Conservation (phyloP, 1,140 invertebrate genomes). For the Drosophila sp. region DNA sequence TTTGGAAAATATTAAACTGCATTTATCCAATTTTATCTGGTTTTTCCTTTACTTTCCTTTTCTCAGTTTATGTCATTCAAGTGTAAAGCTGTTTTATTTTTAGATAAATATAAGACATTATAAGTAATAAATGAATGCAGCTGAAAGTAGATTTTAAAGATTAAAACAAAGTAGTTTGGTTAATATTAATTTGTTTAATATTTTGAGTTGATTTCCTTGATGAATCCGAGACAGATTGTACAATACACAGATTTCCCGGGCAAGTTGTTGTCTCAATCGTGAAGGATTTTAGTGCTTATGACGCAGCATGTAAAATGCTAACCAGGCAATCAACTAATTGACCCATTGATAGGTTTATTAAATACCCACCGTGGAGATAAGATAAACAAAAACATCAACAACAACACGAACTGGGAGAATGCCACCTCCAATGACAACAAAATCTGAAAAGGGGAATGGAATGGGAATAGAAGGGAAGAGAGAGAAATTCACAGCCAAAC, state of each 20-base stretch:
- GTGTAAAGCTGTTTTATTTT: too few relatives aligned
- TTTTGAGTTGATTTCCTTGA: too few relatives aligned
- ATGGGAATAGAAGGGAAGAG: neutral
- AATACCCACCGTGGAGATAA: conserved; percentile 40
- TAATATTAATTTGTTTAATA: too few relatives aligned
- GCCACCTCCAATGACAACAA: conserved; percentile 7
- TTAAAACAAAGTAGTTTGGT: too few relatives aligned
- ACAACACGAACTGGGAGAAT: conserved; percentile 8
- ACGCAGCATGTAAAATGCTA: conserved; percentile 18
- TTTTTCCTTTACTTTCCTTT: too few relatives aligned
- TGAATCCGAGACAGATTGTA: neutral
- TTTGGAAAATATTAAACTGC: too few relatives aligned
- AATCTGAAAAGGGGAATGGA: neutral
- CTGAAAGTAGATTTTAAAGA: too few relatives aligned
- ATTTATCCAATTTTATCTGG: too few relatives aligned
- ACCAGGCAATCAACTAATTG: conserved; percentile 67
- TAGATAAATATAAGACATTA: too few relatives aligned
- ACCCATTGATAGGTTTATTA: conserved; percentile 79
- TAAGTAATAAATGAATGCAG: too few relatives aligned
- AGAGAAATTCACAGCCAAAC: conserved; percentile 43
- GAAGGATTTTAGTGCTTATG: neutral
- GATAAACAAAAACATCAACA: conserved; percentile 24
- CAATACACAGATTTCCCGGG: conserved; percentile 9
- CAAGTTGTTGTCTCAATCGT: conserved; percentile 25
- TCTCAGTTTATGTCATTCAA: too few relatives aligned